Evolutionary conservation across 2,888 invertebrate species (phyloP), one percentile per base, ranked within the genome.

Genomic region (Caenorhabditis afra): DNA sequence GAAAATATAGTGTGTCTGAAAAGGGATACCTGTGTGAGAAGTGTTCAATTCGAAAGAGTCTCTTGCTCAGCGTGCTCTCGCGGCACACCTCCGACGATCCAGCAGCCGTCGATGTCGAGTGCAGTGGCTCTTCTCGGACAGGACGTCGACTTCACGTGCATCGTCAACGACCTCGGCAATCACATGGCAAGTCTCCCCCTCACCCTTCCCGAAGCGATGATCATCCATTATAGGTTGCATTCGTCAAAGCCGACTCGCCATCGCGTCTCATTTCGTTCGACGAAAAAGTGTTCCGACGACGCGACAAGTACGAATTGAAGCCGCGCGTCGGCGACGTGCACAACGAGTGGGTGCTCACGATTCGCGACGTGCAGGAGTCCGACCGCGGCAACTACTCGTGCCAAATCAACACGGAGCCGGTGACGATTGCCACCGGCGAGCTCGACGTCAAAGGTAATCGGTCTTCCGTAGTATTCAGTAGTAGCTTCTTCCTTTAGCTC

Each of bases 381-480:
- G 96, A 96, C 91, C 93, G 94, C 58, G 96, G 96, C 88, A 95
- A 94, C 86, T 96, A 96, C 92, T 95, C 95, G 95, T 96, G 92
- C 91, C 92, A 90, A 61, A 59, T 89, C 82, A 89, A 89, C 85
- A 85, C 87, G 29, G 88, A 88, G 61, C 90, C 89, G 11, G 81
- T 87, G 55, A 82, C 86, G 11, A 75, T 82, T 11, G 79, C 79
- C n/a, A 85, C 70, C 14, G 90, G 84, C 11, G 82, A 86, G 55
- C 81, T 90, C 57, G 83, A 87, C 58, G 81, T 90, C 37, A 85
- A 86, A 87, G 87, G 90, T 89, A 7, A 29, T 7, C n/a, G n/a
- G n/a, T 52, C 39, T 44, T 59, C 35, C 3, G 12, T 20, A 35
- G n/a, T 20, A 14, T 20, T 39, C 39, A 18, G 20, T 39, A n/a